Percentiles rank a stretch among this genome's conserved stretches.
Conservation (phyloP, 2,888 invertebrate species). For the Nebria brevicollis region DNA sequence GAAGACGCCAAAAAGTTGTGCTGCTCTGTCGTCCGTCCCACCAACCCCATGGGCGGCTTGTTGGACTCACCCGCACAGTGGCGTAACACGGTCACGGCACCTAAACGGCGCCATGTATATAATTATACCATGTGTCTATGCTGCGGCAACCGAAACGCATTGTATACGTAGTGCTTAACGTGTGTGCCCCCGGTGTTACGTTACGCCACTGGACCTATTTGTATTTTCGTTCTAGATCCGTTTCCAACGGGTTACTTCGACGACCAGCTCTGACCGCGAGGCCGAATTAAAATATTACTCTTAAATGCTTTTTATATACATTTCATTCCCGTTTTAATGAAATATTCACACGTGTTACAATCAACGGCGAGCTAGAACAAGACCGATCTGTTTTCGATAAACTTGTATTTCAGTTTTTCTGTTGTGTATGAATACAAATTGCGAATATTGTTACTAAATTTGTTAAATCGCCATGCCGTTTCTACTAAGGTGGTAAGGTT, state of each 20-base stretch:
- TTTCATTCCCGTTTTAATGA: constrained; percentile 30
- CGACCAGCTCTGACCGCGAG: constrained; percentile 41
- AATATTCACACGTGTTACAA: constrained; percentile 25
- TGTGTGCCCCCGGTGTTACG: constrained; percentile 4
- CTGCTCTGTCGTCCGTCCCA: constrained; percentile 18
- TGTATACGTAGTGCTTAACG: not conserved
- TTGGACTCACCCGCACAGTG: constrained; percentile 43
- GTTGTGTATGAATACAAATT: constrained; percentile 29
- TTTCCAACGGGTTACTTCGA: constrained; percentile 39
- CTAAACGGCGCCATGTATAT: not conserved
- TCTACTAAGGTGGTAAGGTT: constrained; percentile 46
- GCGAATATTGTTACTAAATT: constrained; percentile 37
- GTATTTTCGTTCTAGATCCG: constrained; percentile 47
- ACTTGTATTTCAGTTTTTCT: constrained; percentile 25
- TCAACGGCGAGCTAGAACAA: not conserved
- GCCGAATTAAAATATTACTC: constrained; percentile 42
- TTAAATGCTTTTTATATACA: constrained; percentile 36
- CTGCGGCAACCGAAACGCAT: not conserved
- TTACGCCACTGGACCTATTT: constrained; percentile 46
- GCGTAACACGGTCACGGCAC: not conserved
- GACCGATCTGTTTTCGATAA: not conserved
- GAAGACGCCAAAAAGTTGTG: constrained; percentile 34
- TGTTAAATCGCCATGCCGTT: constrained; percentile 45
- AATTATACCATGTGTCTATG: not conserved
- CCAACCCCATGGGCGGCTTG: constrained; percentile 27